phyloP scores from a whole-genome alignment of 1,140 invertebrate species.

The Bombus haemorrhoidalis region DNA sequence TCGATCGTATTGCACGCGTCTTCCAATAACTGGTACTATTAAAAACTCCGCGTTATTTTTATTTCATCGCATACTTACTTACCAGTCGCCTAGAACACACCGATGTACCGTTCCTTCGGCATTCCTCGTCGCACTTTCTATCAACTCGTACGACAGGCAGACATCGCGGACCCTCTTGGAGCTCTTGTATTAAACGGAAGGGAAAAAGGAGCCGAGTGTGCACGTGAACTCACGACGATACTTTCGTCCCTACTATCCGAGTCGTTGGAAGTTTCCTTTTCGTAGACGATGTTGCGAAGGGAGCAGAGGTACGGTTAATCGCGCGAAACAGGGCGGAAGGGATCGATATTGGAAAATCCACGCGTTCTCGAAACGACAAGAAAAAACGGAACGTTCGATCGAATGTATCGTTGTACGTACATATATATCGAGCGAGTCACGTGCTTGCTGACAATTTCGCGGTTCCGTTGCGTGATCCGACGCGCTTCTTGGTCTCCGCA shows the following conservation, averaged over 20 bases:
- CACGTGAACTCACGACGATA: not conserved
- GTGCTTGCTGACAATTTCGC: conserved; percentile 48
- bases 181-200: not conserved
- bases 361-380: not conserved
- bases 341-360: conserved; percentile 24
- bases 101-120: conserved; percentile 22
- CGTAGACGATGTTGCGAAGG: not conserved
- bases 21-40: conserved; percentile 4
- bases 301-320: conserved; percentile 11
- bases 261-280: not conserved
- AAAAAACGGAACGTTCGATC: not conserved
- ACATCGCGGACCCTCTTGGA: not conserved
- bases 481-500: conserved; percentile 62
- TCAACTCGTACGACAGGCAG: conserved; percentile 7
- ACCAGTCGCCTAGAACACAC: conserved; percentile 38
- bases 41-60: conserved; percentile 24
- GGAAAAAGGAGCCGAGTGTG: not conserved
- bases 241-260: not conserved
- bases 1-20: not conserved
- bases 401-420: not conserved
- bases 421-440: conserved; percentile 19
- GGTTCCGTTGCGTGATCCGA: conserved; percentile 58
- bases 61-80: conserved; percentile 11
- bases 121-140: conserved; percentile 35
- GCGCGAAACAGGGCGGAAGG: conserved; percentile 17